Conservation (phyloP, 2,113 vertebrate species). For the Antechinus flavipes region DNA sequence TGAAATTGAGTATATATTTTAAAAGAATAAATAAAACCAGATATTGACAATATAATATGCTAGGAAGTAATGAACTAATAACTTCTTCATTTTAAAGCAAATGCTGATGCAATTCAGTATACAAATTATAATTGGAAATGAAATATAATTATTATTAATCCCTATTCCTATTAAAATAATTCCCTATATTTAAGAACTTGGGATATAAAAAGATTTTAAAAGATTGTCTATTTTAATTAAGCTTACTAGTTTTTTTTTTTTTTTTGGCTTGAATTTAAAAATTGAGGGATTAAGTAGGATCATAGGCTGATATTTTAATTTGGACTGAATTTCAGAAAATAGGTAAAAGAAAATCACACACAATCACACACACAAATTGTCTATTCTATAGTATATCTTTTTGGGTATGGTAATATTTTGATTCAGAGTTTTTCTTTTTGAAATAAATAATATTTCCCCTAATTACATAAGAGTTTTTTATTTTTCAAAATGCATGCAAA, state of each 20-base stretch:
- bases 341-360: constrained; percentile 41
- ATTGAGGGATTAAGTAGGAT: constrained; percentile 15
- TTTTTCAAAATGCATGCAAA: too few relatives aligned
- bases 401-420: neutral
- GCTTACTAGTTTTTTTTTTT: neutral
- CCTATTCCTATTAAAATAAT: neutral
- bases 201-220: neutral
- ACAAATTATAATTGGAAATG: constrained; percentile 1
- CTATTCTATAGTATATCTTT: neutral
- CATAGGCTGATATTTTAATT: constrained; percentile 25
- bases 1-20: constrained; percentile 29
- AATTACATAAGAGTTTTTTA: too few relatives aligned
- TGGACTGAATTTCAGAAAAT: constrained; percentile 37
- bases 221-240: constrained; percentile 4
- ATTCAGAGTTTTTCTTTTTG: neutral
- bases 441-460: too few relatives aligned
- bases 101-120: neutral
- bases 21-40: constrained; percentile 6
- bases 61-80: neutral
- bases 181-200: constrained; percentile 12
- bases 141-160: neutral
- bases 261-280: constrained; percentile 7
- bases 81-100: neutral
- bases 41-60: constrained; percentile 26
- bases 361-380: neutral